phyloP scores from a whole-genome alignment of 2,888 invertebrate species.

The Smittia sp. region DNA sequence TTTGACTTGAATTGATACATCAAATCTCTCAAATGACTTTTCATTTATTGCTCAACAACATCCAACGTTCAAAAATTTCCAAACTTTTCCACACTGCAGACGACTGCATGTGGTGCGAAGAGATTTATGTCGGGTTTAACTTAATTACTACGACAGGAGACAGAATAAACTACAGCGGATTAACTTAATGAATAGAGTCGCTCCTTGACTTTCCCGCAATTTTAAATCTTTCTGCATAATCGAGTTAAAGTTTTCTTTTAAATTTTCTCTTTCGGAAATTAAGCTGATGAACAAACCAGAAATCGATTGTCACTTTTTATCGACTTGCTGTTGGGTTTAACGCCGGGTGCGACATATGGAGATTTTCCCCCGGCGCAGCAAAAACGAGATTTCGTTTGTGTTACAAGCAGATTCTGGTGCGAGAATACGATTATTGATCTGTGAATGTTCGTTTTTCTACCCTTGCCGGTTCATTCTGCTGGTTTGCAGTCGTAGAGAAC shows the following conservation, averaged over 20 bases:
- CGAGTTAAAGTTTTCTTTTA: no score
- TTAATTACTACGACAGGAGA: background rate
- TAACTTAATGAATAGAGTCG: background rate
- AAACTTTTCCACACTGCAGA: slow-evolving; percentile 63
- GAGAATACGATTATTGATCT: slow-evolving; percentile 8
- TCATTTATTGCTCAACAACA: no score
- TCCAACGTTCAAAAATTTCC: slow-evolving; percentile 59
- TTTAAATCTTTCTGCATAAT: no score
- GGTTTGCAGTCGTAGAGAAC: background rate
- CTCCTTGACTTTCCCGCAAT: no score
- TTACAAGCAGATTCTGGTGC: slow-evolving; percentile 3
- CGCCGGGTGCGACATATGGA: background rate
- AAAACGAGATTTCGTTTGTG: background rate
- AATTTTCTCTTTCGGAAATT: no score
- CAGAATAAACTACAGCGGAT: background rate
- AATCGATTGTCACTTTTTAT: background rate
- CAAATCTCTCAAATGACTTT: no score
- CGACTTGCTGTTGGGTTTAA: background rate
- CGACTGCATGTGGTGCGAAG: slow-evolving; percentile 48
- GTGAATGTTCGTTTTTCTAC: background rate
- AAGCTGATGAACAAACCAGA: no score
- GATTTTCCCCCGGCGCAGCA: background rate
- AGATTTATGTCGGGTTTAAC: background rate
- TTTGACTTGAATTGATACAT: no score
- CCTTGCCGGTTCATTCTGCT: background rate